Percentiles rank a stretch among this genome's conserved stretches.
These are phyloP conservation scores for Cyanocitta stelleri DNA, from an alignment of 2,113 vertebrate species.

Conservation along the genomic window DNA sequence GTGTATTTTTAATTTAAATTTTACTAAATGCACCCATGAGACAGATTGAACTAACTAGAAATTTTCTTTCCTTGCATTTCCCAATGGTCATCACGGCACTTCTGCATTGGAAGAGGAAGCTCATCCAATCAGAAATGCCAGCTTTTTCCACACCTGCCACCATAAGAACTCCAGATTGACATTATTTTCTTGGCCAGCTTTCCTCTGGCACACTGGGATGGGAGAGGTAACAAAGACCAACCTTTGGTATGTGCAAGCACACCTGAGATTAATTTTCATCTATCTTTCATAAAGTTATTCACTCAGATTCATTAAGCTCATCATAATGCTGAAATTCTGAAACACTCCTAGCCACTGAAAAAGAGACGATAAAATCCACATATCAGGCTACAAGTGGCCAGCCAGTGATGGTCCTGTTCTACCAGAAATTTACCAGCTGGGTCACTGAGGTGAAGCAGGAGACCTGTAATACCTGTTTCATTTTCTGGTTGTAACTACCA, in stretches of 20 bases:
- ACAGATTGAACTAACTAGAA: background rate
- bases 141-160: background rate
- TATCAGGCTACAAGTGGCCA: background rate
- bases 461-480: accelerated
- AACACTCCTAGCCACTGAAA: background rate
- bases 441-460: background rate
- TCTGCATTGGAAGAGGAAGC: background rate
- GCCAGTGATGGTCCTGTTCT: background rate
- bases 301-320: background rate
- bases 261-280: background rate
- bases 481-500: background rate
- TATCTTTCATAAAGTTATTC: background rate
- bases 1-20: background rate
- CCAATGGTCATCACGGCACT: background rate
- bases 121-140: background rate
- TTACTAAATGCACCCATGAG: background rate
- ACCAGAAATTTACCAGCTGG: background rate
- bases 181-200: background rate
- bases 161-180: background rate
- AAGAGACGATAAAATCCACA: background rate
- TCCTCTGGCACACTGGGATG: background rate
- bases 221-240: background rate
- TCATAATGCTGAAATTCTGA: background rate
- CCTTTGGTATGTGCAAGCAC: background rate
- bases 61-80: background rate